phyloP scores from a whole-genome alignment of 2,797 vertebrate genomes.

The Epinephelus coioides region DNA sequence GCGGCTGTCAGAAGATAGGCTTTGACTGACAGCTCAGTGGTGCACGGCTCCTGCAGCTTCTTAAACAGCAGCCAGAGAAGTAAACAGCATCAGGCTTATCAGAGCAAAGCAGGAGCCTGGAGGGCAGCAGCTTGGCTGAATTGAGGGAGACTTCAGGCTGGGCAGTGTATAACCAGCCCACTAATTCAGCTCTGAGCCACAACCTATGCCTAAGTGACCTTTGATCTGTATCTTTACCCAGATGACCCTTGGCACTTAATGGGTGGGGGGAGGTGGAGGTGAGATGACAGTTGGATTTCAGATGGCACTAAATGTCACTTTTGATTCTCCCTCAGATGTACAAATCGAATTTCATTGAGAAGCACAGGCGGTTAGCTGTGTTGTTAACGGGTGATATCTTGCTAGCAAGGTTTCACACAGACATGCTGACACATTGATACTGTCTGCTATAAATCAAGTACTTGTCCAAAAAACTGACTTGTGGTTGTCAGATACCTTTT shows the following conservation, averaged over 20 bases:
- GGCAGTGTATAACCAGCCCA: conserved; percentile 53
- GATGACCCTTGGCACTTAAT: conserved; percentile 40
- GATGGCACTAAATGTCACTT: conserved; percentile 55
- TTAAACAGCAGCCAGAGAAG: conserved; percentile 77
- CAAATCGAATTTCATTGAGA: conserved; percentile 50
- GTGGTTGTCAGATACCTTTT: conserved; percentile 51
- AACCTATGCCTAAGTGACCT: conserved; percentile 69
- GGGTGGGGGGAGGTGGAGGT: conserved; percentile 16
- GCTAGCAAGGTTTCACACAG: conserved; percentile 37
- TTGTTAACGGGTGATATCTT: conserved; percentile 46
- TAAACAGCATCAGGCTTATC: conserved; percentile 87
- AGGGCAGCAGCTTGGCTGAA: conserved; percentile 75
- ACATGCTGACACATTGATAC: conserved; percentile 51
- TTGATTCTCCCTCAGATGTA: conserved; percentile 31
- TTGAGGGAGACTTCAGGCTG: conserved; percentile 60
- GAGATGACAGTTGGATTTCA: conserved; percentile 54
- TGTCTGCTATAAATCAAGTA: conserved; percentile 63
- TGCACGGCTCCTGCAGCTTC: conserved; percentile 73
- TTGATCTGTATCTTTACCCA: conserved; percentile 67
- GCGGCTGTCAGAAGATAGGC: conserved; percentile 83
- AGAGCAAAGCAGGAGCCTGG: conserved; percentile 81
- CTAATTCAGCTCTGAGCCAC: conserved; percentile 54
- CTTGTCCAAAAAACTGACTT: conserved; percentile 58
- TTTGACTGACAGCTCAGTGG: conserved; percentile 85
- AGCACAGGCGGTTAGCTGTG: conserved; percentile 30